These are phyloP conservation scores for human (Homo sapiens) DNA, from an alignment of 2,113 vertebrate species.

Conservation along the genomic window GRCh38 chr9:82514001-82514500, in stretches of 20 bases:
- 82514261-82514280: neutral
- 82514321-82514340: neutral
- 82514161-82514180: slow-evolving; percentile 3
- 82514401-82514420: slow-evolving; percentile 16
- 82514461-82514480: neutral
- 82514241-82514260: slow-evolving; percentile 42
- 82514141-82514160: slow-evolving; percentile 11
- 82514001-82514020: neutral
- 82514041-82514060: neutral
- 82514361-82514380: neutral
- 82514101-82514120: neutral
- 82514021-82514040: neutral
- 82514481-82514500: neutral
- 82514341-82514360: neutral
- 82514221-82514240: slow-evolving; percentile 29
- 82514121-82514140: slow-evolving; percentile 2
- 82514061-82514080: slow-evolving; percentile 9
- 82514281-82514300: slow-evolving; percentile 23
- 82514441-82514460: neutral
- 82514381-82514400: neutral
- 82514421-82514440: neutral
- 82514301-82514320: neutral
- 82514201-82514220: slow-evolving; percentile 21
- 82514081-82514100: neutral
- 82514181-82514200: slow-evolving; percentile 1